Evolutionary conservation across 1,140 invertebrate genomes (phyloP).

Genomic region (Liolophura sinensis): DNA sequence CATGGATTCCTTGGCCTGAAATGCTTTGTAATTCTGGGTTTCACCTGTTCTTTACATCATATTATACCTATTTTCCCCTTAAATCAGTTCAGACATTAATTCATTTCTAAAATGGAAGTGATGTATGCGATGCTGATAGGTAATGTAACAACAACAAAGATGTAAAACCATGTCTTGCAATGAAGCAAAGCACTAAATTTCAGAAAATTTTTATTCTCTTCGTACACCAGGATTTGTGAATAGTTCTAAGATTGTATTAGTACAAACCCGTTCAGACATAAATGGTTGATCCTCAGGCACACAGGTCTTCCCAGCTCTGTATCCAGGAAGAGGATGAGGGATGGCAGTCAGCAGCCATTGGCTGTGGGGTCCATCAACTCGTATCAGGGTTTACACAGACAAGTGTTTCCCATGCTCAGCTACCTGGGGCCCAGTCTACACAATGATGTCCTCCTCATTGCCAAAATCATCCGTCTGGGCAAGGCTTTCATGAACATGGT

Average conservation of each 20-base stretch:
- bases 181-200: too few relatives aligned
- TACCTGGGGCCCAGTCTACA: slow-evolving; percentile 86
- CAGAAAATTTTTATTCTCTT: too few relatives aligned
- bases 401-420: slow-evolving; percentile 84
- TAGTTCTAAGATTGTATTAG: neutral
- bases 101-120: too few relatives aligned
- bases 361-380: slow-evolving; percentile 63
- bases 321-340: slow-evolving; percentile 16
- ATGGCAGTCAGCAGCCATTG: neutral
- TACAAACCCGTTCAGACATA: too few relatives aligned
- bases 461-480: slow-evolving; percentile 69
- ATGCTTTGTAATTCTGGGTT: too few relatives aligned
- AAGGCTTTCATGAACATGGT: slow-evolving; percentile 64
- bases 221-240: neutral
- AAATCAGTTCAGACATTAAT: too few relatives aligned
- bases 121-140: too few relatives aligned
- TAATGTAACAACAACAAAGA: too few relatives aligned
- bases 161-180: too few relatives aligned
- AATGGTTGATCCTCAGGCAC: slow-evolving; percentile 61
- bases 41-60: too few relatives aligned
- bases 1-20: too few relatives aligned
- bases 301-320: slow-evolving; percentile 70
- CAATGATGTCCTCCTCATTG: slow-evolving; percentile 78
- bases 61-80: too few relatives aligned
- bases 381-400: slow-evolving; percentile 75